Evolutionary conservation across 2,797 vertebrate species (phyloP).

Genomic region (Basileuterus tristriatus): DNA sequence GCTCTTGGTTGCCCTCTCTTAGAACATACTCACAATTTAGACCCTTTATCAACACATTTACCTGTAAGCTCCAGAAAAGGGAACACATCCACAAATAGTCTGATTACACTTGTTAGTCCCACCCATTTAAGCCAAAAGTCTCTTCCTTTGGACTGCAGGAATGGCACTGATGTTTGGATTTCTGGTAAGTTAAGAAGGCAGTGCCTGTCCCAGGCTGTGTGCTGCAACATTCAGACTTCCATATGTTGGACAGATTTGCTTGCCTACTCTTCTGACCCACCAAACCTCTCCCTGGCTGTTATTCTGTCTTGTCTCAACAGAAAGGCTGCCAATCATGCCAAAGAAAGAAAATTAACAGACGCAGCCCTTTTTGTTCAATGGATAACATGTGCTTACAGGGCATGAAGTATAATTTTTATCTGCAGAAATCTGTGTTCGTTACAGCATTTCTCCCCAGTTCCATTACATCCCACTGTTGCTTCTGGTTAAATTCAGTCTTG

Average conservation of each 20-base stretch:
- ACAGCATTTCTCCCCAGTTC: not conserved
- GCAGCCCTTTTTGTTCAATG: not conserved
- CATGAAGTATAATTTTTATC: not conserved
- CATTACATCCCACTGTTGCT: not conserved
- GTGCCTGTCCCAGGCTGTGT: not conserved
- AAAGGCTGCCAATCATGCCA: not conserved
- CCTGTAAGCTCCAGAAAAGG: not conserved
- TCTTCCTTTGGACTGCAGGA: not conserved
- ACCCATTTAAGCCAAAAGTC: not conserved
- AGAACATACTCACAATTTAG: not conserved
- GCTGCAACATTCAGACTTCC: not conserved
- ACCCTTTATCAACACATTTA: not conserved
- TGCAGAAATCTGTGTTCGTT: not conserved
- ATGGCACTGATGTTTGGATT: not conserved
- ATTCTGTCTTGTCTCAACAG: slow-evolving; percentile 3
- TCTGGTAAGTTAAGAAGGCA: not conserved
- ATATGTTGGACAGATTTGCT: slow-evolving; percentile 23
- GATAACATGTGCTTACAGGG: not conserved
- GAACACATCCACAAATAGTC: not conserved
- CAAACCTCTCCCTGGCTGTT: not conserved
- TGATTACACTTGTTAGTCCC: not conserved
- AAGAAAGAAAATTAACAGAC: slow-evolving; percentile 7
- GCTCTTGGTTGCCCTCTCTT: slow-evolving; percentile 38
- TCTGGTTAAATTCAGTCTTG: not conserved
- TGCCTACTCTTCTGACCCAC: slow-evolving; percentile 20